phyloP scores from a whole-genome alignment of 2,888 invertebrate genomes.

The Therioaphis trifolii region DNA sequence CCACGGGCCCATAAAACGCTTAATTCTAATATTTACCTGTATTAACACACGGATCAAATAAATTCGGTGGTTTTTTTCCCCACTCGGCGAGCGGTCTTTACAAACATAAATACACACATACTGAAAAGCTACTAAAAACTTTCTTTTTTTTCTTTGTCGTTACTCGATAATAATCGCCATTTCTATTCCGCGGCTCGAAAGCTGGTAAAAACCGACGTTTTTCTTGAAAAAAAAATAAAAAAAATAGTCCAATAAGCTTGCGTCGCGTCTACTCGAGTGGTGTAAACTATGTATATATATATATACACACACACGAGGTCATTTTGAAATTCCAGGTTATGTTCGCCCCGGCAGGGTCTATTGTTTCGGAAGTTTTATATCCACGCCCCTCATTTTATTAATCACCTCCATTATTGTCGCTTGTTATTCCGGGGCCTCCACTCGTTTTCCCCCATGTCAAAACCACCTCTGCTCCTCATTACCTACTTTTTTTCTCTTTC shows the following conservation, averaged over 20 bases:
- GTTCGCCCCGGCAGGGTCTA: not conserved
- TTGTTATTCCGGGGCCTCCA: constrained; percentile 41
- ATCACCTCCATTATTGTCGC: constrained; percentile 53
- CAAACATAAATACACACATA: not conserved
- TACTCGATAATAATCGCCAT: not conserved
- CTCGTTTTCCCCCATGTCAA: constrained; percentile 40
- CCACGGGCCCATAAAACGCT: no score
- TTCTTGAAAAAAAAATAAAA: not conserved
- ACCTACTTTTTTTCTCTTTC: constrained; percentile 35
- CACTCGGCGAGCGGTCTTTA: not conserved
- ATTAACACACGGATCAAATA: no score
- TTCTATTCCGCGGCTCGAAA: not conserved
- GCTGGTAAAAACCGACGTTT: constrained; percentile 5
- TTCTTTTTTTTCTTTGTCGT: not conserved
- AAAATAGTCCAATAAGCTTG: not conserved
- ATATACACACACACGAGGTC: constrained; percentile 23
- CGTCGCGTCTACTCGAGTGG: not conserved
- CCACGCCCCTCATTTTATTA: constrained; percentile 56
- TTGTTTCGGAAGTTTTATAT: constrained; percentile 53
- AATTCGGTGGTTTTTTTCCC: no score
- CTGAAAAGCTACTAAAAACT: no score
- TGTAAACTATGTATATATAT: no score
- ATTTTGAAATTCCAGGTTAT: constrained; percentile 46
- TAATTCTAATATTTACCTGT: no score
- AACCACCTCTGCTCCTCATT: constrained; percentile 49